Conservation (phyloP, 2,113 vertebrate species). For the Trinectes maculatus region DNA sequence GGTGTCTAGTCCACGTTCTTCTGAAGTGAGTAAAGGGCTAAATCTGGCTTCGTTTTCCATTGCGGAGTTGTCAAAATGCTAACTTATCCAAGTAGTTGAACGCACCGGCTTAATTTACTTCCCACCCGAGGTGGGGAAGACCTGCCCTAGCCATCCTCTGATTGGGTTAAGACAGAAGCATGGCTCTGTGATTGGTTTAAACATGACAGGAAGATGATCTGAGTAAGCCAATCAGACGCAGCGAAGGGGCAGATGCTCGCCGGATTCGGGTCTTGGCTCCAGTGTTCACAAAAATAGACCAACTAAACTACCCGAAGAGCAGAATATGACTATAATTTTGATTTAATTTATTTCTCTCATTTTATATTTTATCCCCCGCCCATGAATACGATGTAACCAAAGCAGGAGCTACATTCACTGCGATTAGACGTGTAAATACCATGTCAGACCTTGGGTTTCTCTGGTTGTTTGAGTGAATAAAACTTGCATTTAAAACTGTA, state of each 20-base stretch:
- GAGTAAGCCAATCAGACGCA: neutral
- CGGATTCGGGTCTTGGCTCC: neutral
- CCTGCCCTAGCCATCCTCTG: neutral
- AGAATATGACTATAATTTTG: no score
- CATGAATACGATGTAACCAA: no score
- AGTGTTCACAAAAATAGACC: conserved; percentile 35
- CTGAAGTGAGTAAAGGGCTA: neutral
- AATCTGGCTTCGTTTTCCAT: conserved; percentile 55
- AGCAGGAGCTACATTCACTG: no score
- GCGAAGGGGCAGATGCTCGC: neutral
- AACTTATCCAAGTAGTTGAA: conserved; percentile 13
- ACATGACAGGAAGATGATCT: neutral
- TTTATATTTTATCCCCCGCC: no score
- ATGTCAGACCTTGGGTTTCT: no score
- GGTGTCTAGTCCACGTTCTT: conserved; percentile 22
- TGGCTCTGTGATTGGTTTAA: neutral
- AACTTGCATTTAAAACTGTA: no score
- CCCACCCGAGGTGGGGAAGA: neutral
- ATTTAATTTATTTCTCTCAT: no score
- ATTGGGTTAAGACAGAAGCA: neutral
- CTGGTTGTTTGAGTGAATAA: no score
- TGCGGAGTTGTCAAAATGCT: conserved; percentile 42
- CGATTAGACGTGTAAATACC: no score
- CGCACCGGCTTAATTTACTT: conserved; percentile 10
- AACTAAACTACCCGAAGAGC: no score